These are phyloP conservation scores for Hiodon alosoides DNA, from an alignment of 2,113 vertebrate genomes.

Conservation along the genomic window DNA sequence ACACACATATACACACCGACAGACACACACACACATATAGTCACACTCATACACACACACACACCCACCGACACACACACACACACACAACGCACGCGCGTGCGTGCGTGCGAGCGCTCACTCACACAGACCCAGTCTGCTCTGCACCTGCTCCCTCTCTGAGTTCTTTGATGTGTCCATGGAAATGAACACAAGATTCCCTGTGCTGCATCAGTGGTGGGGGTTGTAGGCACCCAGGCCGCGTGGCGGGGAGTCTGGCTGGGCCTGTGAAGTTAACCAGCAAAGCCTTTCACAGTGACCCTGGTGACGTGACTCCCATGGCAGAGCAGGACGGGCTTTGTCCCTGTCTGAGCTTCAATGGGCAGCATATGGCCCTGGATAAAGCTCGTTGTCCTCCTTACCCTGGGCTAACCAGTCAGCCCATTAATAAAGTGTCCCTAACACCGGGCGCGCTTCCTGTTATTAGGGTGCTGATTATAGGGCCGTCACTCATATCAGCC, in stretches of 20 bases:
- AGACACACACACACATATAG: background rate
- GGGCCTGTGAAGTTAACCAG: constrained; percentile 46
- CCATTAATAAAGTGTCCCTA: constrained; percentile 65
- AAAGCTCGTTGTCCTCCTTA: constrained; percentile 74
- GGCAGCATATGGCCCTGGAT: constrained; percentile 72
- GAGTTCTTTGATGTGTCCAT: constrained; percentile 37
- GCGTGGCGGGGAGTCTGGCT: constrained; percentile 42
- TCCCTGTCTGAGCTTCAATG: constrained; percentile 56
- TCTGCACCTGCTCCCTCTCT: constrained; percentile 44
- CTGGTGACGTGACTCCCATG: constrained; percentile 54
- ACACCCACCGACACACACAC: background rate
- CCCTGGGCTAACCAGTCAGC: constrained; percentile 61
- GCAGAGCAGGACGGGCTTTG: constrained; percentile 57
- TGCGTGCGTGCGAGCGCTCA: background rate
- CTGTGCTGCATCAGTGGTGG: constrained; percentile 45
- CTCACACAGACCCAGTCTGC: constrained; percentile 22
- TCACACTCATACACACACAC: background rate
- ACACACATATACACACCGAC: background rate
- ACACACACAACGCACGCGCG: background rate
- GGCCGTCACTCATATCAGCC: constrained; percentile 53
- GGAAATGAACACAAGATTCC: constrained; percentile 46
- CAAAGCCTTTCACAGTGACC: constrained; percentile 17
- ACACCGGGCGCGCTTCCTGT: constrained; percentile 49
- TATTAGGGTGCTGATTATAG: constrained; percentile 61
- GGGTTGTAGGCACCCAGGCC: constrained; percentile 36